Percentiles rank a stretch among this genome's conserved stretches.
Evolutionary conservation across 1,140 invertebrate genomes (phyloP).

Genomic region (Drosophila littoralis): DNA sequence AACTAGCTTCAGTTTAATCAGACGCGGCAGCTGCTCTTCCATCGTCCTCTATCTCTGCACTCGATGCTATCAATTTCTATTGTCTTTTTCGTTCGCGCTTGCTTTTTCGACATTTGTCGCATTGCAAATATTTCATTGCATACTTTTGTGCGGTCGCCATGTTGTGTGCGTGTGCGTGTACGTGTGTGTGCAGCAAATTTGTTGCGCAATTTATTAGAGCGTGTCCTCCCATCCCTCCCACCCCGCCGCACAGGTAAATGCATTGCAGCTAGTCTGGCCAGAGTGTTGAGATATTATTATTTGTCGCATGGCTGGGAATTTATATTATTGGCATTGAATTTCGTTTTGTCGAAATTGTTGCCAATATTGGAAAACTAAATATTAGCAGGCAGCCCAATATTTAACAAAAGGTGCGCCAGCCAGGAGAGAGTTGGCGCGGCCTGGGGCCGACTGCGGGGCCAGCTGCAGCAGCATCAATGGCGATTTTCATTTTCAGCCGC

Average conservation of each 20-base stretch:
- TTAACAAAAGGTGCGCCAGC: slow-evolving; percentile 48
- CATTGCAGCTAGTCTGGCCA: neutral
- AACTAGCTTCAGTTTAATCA: slow-evolving; percentile 4
- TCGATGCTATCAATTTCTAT: slow-evolving; percentile 12
- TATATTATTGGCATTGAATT: slow-evolving; percentile 73
- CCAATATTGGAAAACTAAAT: slow-evolving; percentile 54
- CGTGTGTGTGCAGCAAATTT: slow-evolving; percentile 42
- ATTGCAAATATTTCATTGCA: slow-evolving; percentile 70
- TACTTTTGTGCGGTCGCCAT: slow-evolving; percentile 56
- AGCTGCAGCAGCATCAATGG: slow-evolving; percentile 12
- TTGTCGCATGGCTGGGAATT: slow-evolving; percentile 64
- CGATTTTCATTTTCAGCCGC: slow-evolving; percentile 75
- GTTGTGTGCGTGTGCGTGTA: too few species aligned
- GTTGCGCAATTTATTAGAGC: slow-evolving; percentile 74
- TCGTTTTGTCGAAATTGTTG: slow-evolving; percentile 34
- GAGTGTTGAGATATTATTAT: slow-evolving; percentile 33
- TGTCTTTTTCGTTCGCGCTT: neutral
- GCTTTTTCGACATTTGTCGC: slow-evolving; percentile 52
- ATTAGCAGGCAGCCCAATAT: slow-evolving; percentile 39
- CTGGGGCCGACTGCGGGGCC: neutral
- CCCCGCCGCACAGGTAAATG: neutral
- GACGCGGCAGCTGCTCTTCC: slow-evolving; percentile 8
- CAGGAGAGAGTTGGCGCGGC: neutral
- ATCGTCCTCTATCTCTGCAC: neutral
- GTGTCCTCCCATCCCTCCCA: neutral